These are phyloP conservation scores for Paradoxurus hermaphroditus DNA, from an alignment of 2,113 vertebrate species.

Conservation along the genomic window DNA sequence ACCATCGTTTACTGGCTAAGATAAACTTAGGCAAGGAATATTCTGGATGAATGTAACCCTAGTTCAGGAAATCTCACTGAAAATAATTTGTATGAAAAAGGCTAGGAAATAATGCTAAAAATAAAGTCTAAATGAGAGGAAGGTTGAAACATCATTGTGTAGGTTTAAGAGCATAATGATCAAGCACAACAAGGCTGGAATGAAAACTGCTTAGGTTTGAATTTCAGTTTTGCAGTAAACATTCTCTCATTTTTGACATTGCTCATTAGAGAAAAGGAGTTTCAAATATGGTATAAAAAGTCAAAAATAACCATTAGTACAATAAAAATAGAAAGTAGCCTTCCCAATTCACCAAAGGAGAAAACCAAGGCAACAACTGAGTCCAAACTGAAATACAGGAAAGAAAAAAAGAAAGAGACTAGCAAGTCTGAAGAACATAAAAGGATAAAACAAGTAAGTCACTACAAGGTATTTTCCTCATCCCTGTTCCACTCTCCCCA, in stretches of 20 bases:
- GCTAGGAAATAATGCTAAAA: background rate
- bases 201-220: background rate
- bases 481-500: background rate
- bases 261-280: background rate
- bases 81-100: background rate
- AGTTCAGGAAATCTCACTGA: background rate
- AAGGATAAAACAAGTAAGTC: background rate
- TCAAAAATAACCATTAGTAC: background rate
- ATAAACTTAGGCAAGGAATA: background rate
- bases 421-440: background rate
- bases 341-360: background rate
- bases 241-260: background rate
- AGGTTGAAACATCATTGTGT: background rate
- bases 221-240: background rate
- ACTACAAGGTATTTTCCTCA: background rate
- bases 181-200: background rate
- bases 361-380: background rate
- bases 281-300: background rate
- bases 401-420: background rate
- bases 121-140: background rate
- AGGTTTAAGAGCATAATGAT: background rate
- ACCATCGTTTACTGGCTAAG: background rate
- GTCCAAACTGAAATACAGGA: background rate
- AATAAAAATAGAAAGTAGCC: slow-evolving; percentile 38
- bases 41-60: background rate